Evolutionary conservation across 2,888 invertebrate species (phyloP).

Genomic region (Pomacea canaliculata): DNA sequence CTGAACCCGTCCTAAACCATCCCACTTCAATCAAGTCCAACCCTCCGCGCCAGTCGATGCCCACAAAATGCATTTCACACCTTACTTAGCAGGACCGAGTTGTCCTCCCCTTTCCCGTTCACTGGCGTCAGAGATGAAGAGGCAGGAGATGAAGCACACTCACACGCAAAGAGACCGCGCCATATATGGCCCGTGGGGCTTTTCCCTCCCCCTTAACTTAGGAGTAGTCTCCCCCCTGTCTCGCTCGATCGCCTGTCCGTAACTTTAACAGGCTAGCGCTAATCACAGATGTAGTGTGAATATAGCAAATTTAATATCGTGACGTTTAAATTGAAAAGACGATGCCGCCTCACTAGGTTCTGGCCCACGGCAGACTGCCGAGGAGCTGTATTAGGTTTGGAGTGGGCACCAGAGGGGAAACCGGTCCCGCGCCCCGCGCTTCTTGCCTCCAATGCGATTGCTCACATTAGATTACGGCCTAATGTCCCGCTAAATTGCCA

Average conservation of each 20-base stretch:
- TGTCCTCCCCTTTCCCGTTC: background rate
- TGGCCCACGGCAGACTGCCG: constrained; percentile 4
- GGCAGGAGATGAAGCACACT: background rate
- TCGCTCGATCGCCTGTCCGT: constrained; percentile 1
- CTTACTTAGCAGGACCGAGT: background rate
- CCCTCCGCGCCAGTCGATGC: too few species aligned
- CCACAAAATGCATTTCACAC: too few species aligned
- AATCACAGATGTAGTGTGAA: constrained; percentile 35
- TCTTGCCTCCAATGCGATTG: constrained; percentile 25
- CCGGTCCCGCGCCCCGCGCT: background rate
- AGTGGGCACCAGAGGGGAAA: constrained; percentile 30
- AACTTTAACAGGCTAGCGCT: constrained; percentile 26
- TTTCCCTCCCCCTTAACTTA: background rate
- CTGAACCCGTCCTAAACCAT: background rate
- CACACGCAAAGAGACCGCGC: background rate
- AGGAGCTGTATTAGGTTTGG: constrained; percentile 26
- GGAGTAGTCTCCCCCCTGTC: background rate
- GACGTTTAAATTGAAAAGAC: constrained; percentile 35
- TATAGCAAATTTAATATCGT: constrained; percentile 42
- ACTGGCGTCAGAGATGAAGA: background rate
- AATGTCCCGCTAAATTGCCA: constrained; percentile 44
- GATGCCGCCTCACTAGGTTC: background rate
- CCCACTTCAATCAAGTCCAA: constrained; percentile 5
- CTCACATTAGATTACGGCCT: constrained; percentile 41
- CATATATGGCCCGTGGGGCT: background rate